Conservation (phyloP, 2,113 vertebrate genomes). For the Anarrhichthys ocellatus region DNA sequence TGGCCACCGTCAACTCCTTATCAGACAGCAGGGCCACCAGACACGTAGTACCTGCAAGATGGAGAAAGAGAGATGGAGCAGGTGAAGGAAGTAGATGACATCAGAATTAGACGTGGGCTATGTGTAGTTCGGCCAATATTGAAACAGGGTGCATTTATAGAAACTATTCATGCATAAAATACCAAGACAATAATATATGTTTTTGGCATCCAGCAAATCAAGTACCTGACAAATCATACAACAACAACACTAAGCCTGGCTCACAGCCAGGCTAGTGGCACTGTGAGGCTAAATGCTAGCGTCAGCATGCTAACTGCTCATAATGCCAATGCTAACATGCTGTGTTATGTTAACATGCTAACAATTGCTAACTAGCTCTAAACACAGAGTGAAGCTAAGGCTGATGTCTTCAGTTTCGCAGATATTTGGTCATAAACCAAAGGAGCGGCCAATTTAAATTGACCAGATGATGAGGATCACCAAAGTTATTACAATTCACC, state of each 20-base stretch:
- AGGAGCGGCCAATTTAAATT: not conserved
- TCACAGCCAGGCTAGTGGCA: not conserved
- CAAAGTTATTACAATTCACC: not conserved
- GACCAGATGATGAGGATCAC: not conserved
- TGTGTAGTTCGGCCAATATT: not conserved
- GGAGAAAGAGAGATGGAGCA: not conserved
- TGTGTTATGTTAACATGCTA: not conserved
- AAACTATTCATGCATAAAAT: not conserved
- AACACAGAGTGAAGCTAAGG: not conserved
- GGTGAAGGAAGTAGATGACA: not conserved
- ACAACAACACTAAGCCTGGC: not conserved
- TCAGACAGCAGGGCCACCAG: constrained; percentile 95
- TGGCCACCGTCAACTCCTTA: constrained; percentile 95
- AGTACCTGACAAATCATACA: not conserved
- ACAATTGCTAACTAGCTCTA: not conserved
- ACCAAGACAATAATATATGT: not conserved
- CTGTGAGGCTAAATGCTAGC: not conserved
- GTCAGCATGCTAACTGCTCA: not conserved
- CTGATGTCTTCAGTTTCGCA: not conserved
- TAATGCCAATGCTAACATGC: not conserved
- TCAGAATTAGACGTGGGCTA: not conserved
- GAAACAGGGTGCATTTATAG: not conserved
- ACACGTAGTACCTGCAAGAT: constrained; percentile 92
- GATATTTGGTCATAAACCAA: not conserved
- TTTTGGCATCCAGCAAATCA: not conserved